Evolutionary conservation across 1,140 invertebrate genomes (phyloP).

Genomic region (Holcopasites calliopsidis): DNA sequence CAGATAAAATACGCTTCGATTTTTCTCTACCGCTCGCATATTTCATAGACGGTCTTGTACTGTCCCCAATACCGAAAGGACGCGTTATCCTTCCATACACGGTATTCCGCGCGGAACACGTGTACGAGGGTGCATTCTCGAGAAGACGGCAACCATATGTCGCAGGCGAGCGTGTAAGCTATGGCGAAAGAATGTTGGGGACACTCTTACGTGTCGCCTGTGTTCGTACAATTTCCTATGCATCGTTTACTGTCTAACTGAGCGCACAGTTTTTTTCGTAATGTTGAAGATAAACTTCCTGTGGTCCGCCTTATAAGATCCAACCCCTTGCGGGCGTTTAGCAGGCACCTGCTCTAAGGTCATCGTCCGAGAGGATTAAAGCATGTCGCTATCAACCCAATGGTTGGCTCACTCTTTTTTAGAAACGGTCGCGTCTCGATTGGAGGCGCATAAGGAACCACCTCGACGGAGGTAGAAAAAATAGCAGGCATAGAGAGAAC

Average conservation of each 20-base stretch:
- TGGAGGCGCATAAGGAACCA: constrained; percentile 53
- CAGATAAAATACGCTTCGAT: constrained; percentile 14
- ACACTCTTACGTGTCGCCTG: not conserved
- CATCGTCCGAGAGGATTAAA: not conserved
- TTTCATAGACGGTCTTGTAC: not conserved
- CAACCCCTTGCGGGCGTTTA: too few species aligned
- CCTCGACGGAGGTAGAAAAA: constrained; percentile 52
- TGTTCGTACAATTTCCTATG: constrained; percentile 1
- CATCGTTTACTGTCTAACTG: not conserved
- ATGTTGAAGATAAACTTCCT: too few species aligned
- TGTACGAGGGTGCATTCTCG: constrained; percentile 25
- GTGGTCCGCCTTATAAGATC: too few species aligned
- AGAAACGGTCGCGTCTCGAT: constrained; percentile 61
- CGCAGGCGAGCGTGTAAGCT: constrained; percentile 1
- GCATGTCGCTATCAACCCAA: constrained; percentile 4
- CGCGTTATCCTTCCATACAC: constrained; percentile 15
- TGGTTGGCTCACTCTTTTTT: constrained; percentile 56
- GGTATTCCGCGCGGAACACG: constrained; percentile 23
- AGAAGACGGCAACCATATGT: not conserved
- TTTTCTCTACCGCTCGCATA: not conserved
- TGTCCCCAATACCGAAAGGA: constrained; percentile 9
- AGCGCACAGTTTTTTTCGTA: not conserved
- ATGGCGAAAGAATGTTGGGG: constrained; percentile 3
- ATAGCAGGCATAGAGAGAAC: constrained; percentile 46
- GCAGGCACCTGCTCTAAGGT: too few species aligned